Evolutionary conservation across 2,113 vertebrate genomes (phyloP), one percentile per base, ranked within the genome.

Genomic region (Panthera tigris): DNA sequence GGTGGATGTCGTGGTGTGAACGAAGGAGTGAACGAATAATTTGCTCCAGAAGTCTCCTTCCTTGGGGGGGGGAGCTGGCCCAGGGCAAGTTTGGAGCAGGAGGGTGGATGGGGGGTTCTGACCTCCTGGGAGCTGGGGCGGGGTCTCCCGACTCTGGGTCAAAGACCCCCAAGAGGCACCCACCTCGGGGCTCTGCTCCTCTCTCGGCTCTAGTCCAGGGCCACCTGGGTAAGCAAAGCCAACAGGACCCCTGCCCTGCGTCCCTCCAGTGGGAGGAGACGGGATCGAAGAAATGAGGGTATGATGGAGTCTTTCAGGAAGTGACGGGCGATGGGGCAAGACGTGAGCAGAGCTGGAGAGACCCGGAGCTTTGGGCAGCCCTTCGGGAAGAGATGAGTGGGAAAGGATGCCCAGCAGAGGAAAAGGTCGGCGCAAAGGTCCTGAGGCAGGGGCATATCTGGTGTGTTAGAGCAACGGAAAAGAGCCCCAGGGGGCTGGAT

Each of bases 381-480:
- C 41, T 12, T 69, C 9, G 0, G 1, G 80, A n/a, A 33, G 45
- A 25, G 15, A 21, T 39, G 1, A 0, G 31, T 0, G 21, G 9
- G 21, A 39, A 65, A 29, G 33, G 9, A 21, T 1, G n/a, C 39
- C 15, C 48, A 18, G 33, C 1, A 1, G 14, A n/a, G 15, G 13
- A n/a, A 23, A n/a, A 13, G 4, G 45, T 3, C 0, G 1, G 11
- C 33, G 78, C 57, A 55, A 76, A 76, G 31, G 69, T 23, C 65
- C 85, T 4, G 7, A 33, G 80, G 41, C 71, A 45, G 91, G 61
- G 39, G 33, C 21, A 0, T 9, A 0, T 4, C 39, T 25, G 29
- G 29, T 11, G 25, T 3, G 25, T 45, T 23, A 23, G 31, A 65
- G 39, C 71, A 18, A 3, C 9, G 39, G 57, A 23, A 5, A 5